phyloP scores from a whole-genome alignment of 2,888 invertebrate genomes.

The Dusona sp. region DNA sequence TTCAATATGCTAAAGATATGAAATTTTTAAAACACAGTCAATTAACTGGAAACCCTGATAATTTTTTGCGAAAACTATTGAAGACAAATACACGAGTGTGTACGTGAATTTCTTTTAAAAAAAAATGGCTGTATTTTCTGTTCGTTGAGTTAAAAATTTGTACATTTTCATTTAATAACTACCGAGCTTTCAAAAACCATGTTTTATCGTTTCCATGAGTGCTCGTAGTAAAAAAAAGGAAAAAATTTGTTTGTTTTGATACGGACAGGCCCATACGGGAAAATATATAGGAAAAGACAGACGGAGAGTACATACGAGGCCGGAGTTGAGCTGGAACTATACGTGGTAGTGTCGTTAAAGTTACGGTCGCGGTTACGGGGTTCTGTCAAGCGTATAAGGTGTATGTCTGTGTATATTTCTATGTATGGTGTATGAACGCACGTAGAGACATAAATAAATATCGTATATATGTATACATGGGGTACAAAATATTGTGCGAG shows the following conservation, averaged over 20 bases:
- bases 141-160: too few species aligned
- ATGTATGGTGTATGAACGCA: conserved; percentile 19
- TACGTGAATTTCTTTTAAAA: too few species aligned
- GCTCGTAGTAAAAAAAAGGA: not conserved
- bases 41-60: too few species aligned
- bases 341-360: conserved; percentile 65
- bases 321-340: conserved; percentile 28
- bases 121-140: too few species aligned
- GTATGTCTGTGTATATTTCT: conserved; percentile 15
- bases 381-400: conserved; percentile 65
- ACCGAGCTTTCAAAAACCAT: not conserved
- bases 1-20: too few species aligned
- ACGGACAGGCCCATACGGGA: not conserved
- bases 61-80: too few species aligned
- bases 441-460: conserved; percentile 4
- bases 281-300: conserved; percentile 2
- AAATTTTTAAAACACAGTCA: too few species aligned
- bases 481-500: conserved; percentile 7
- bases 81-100: too few species aligned
- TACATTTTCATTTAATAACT: too few species aligned
- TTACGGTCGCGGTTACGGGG: conserved; percentile 70
- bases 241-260: not conserved
- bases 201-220: not conserved
- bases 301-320: conserved; percentile 16
- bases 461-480: not conserved